phyloP scores from a whole-genome alignment of 2,113 vertebrate species.

The Leptobrachium ailaonicum region DNA sequence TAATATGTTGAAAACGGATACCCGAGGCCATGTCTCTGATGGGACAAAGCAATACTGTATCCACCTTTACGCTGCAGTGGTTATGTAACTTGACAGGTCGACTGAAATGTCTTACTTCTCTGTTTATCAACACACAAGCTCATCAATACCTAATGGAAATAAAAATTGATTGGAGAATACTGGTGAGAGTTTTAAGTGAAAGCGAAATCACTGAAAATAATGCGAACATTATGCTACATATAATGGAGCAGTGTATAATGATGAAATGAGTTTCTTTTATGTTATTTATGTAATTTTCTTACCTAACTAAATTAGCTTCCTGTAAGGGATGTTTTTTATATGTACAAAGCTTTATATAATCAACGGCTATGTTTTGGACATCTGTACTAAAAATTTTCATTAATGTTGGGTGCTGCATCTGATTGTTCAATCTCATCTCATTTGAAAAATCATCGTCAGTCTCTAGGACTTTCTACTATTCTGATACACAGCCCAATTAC shows the following conservation, averaged over 20 bases:
- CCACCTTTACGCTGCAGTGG: slow-evolving; percentile 44
- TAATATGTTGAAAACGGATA: slow-evolving; percentile 26
- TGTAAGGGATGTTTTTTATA: too few species aligned
- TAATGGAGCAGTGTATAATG: too few species aligned
- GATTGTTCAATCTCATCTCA: too few species aligned
- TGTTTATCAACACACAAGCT: slow-evolving; percentile 38
- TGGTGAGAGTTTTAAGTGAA: slow-evolving; percentile 23
- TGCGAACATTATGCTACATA: neutral
- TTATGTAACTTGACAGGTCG: slow-evolving; percentile 48
- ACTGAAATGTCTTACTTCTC: slow-evolving; percentile 40
- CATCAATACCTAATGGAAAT: slow-evolving; percentile 46
- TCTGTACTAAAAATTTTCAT: too few species aligned
- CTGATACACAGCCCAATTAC: too few species aligned
- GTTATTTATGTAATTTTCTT: neutral
- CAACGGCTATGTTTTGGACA: too few species aligned
- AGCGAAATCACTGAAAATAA: slow-evolving; percentile 20
- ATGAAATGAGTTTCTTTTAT: too few species aligned
- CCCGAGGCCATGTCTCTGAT: slow-evolving; percentile 38
- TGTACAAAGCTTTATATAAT: too few species aligned
- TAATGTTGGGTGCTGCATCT: too few species aligned
- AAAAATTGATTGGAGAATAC: slow-evolving; percentile 43
- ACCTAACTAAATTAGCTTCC: too few species aligned
- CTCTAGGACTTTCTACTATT: too few species aligned
- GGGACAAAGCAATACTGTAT: slow-evolving; percentile 31
- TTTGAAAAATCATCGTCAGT: too few species aligned